phyloP scores from a whole-genome alignment of 2,888 invertebrate species.

The Yponomeuta evonymella region DNA sequence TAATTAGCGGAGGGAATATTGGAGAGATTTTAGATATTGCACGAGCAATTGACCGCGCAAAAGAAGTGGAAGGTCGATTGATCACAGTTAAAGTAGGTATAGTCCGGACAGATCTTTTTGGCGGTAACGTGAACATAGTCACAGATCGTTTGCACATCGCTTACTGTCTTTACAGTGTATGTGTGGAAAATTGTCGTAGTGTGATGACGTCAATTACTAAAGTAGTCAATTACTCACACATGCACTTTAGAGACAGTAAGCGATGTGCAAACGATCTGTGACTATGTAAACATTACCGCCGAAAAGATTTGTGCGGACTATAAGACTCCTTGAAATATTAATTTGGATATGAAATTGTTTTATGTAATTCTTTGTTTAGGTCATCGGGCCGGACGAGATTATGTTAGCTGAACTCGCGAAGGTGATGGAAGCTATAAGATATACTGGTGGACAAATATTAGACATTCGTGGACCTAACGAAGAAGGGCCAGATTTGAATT shows the following conservation, averaged over 20 bases:
- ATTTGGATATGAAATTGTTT: neutral
- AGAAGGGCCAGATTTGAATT: neutral
- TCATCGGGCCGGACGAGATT: neutral
- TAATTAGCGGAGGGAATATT: conserved; percentile 45
- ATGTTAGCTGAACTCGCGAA: neutral
- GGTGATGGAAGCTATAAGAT: neutral
- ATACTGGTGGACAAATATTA: neutral
- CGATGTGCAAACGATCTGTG: too few relatives aligned
- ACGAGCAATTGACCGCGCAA: neutral
- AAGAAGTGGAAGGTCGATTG: neutral
- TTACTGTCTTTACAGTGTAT: too few relatives aligned
- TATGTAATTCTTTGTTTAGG: neutral
- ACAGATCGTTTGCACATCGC: too few relatives aligned
- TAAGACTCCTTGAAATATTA: neutral
- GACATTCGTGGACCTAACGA: neutral
- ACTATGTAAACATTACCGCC: too few relatives aligned
- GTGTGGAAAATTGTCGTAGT: too few relatives aligned
- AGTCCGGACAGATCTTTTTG: too few relatives aligned
- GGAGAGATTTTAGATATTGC: conserved; percentile 23
- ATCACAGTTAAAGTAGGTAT: neutral
- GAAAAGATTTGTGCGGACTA: too few relatives aligned
- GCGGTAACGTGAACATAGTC: too few relatives aligned
- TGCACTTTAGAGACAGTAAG: too few relatives aligned
- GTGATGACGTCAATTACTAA: too few relatives aligned
- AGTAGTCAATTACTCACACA: too few relatives aligned